Base-by-base conservation (phyloP, 2,797 vertebrate genomes). In the Gymnothorax javanicus region DNA sequence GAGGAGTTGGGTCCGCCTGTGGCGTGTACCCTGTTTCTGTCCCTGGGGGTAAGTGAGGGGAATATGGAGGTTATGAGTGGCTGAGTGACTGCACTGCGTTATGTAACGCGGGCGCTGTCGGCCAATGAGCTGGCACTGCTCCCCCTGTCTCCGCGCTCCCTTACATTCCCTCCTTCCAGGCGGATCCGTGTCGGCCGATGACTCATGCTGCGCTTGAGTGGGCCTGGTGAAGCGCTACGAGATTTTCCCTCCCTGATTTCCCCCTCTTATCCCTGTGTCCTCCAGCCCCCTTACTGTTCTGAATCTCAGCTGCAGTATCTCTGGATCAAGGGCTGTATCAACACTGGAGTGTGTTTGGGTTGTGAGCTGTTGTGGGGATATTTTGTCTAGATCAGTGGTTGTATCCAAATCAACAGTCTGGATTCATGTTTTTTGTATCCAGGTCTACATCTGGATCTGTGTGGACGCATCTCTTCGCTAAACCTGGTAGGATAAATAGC, bases 171-270 rank as follows among this genome's bases (percentile, higher is more conserved):
- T 81, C 77, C 52, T 20, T 43, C 33, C 33, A 7, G 75, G 33
- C 17, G 3, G 33, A 54, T 33, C 15, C 20, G 52, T 15, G 50
- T 17, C 17, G 7, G 50, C 50, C 17, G 50, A 52, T 81, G 77
- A 81, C 77, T 81, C 77, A 81, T 7, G 52, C 50, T 2, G 52
- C 20, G 52, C 77, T 1, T 4, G 77, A 81, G 50, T 3, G 73
- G 13, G 87, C 67, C 13, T 73, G 83, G 87, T 79, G 83, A 89
- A 88, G 87, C 67, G 79, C 43, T 79, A 17, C 43, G 15, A 52
- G 43, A 7, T 52, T 52, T 50, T 15, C 11, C 50, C 52, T 43
- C 20, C 20, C 20, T 71, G 33, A 43, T 7, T 17, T 13, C 2
- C 23, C 23, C 25, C 23, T 25, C n/a, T 71, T 7, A 1, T 0